Conservation (phyloP, 2,888 invertebrate genomes). For the Alitta virens region DNA sequence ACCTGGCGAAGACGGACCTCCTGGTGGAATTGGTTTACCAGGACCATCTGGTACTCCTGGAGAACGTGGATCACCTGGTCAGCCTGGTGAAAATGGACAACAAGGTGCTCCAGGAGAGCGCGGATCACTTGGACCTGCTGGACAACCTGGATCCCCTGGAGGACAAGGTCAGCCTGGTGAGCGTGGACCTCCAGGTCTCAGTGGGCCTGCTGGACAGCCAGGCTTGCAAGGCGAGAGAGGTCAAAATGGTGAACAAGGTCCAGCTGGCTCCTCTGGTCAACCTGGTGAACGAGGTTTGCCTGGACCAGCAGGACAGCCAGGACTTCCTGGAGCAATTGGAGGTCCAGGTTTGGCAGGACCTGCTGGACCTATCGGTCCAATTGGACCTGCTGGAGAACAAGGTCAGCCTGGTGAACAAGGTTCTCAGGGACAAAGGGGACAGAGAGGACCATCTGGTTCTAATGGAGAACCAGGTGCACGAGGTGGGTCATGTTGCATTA, state of each 20-base stretch:
- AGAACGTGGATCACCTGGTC: constrained; percentile 1
- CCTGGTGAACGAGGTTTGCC: constrained; percentile 22
- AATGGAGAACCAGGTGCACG: constrained; percentile 19
- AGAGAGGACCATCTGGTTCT: constrained; percentile 22
- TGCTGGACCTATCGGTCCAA: constrained; percentile 20
- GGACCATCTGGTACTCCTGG: constrained; percentile 15
- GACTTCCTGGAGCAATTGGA: constrained; percentile 20
- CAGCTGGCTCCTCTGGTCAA: constrained; percentile 13
- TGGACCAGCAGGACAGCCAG: constrained; percentile 13
- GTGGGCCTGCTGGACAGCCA: constrained; percentile 10
- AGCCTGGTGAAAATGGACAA: constrained; percentile 10
- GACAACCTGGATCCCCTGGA: constrained; percentile 1
- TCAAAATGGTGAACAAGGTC: constrained; percentile 15
- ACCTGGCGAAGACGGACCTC: constrained; percentile 16
- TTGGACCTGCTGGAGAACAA: constrained; percentile 20
- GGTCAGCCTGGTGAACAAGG: constrained; percentile 16
- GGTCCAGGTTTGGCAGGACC: constrained; percentile 19
- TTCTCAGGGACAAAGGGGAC: constrained; percentile 18
- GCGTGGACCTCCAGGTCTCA: constrained; percentile 35
- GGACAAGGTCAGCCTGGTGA: constrained; percentile 11
- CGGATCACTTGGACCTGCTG: constrained; percentile 11
- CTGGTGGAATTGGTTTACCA: constrained; percentile 11
- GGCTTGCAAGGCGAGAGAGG: constrained; percentile 20
- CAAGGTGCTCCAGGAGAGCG: constrained; percentile 2
- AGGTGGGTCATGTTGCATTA: constrained; percentile 13